Base-by-base conservation (phyloP, 2,888 invertebrate species). In the Digitonthophagus gazella region DNA sequence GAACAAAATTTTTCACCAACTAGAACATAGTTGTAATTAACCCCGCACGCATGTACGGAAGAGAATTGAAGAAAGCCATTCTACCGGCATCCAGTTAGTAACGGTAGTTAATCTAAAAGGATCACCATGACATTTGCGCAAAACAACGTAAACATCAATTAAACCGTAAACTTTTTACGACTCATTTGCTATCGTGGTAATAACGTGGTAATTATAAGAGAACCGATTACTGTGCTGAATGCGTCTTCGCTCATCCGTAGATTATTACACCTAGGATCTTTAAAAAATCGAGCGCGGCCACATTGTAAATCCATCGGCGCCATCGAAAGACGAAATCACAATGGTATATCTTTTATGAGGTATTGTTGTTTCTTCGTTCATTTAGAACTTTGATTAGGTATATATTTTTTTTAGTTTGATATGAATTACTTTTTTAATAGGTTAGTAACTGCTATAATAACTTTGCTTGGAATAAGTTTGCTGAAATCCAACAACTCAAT, bases 91-190 rank as follows among this genome's bases (percentile, higher is more conserved):
- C 28, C 28, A 44, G 28, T 44, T 44, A 44, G 28, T 44, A 44
- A 44, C 28, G 28, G 28, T 44, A 44, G 28, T 44, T 44, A 44
- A 44, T 44, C 28, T 44, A 44, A 44, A 44, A 44, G 61, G 19
- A 61, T 20, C 20, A 18, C 61, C 61, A 61, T 61, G 61, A 61
- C 61, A 61, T 61, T 61, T 61, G 61, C 61, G 18, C 20, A 61
- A 19, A 61, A 61, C 20, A 20, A 20, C 61, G 14, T 20, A 61
- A 20, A 16, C 20, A 61, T 61, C 61, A 18, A 61, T 61, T 61
- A 61, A 61, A 20, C 20, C 61, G 61, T 61, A 61, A 61, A 61
- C 61, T 61, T 61, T 61, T 61, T 18, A 61, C 61, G 61, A 61
- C 19, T 61, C 61, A 61, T 61, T 11, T 20, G 20, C 61, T 19